A percentile compares a stretch with the other conserved stretches of the same genome.
Evolutionary conservation across 1,140 invertebrate genomes (phyloP).

Genomic region (Callitettix versicolor): DNA sequence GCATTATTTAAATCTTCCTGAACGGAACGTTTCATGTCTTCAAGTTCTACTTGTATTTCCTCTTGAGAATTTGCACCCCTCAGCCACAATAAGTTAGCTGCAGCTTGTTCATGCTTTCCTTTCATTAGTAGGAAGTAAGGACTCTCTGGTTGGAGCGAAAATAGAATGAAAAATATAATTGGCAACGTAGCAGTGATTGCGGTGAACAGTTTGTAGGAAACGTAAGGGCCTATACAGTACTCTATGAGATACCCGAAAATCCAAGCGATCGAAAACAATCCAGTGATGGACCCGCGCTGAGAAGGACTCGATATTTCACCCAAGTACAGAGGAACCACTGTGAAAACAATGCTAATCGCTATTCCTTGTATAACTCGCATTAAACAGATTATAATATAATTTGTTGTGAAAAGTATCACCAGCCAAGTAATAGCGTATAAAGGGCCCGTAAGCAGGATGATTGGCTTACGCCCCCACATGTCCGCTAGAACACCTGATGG

Average conservation of each 20-base stretch:
- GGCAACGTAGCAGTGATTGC: slow-evolving; percentile 49
- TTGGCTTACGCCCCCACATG: too few relatives aligned
- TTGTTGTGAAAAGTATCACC: too few relatives aligned
- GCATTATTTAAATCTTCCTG: slow-evolving; percentile 5
- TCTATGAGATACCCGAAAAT: slow-evolving; percentile 64
- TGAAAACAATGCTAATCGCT: slow-evolving; percentile 60
- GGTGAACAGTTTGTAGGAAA: slow-evolving; percentile 53
- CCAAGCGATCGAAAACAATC: slow-evolving; percentile 6
- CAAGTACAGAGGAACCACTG: slow-evolving; percentile 70
- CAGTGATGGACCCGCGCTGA: slow-evolving; percentile 20
- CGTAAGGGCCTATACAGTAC: slow-evolving; percentile 62
- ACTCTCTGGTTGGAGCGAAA: slow-evolving; percentile 68
- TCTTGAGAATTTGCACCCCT: slow-evolving; percentile 32
- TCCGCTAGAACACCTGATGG: too few relatives aligned
- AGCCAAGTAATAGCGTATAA: too few relatives aligned
- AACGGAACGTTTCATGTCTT: slow-evolving; percentile 17
- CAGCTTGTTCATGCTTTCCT: slow-evolving; percentile 49
- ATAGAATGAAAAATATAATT: slow-evolving; percentile 49
- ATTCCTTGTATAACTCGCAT: slow-evolving; percentile 27
- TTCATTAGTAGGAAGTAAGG: slow-evolving; percentile 55
- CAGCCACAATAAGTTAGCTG: slow-evolving; percentile 50
- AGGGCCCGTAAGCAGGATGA: too few relatives aligned
- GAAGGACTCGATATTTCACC: slow-evolving; percentile 54
- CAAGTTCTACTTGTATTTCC: slow-evolving; percentile 15
- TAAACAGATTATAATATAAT: too few relatives aligned